Conservation (phyloP, 2,888 invertebrate genomes). For the Dicyrtoma fusca region DNA sequence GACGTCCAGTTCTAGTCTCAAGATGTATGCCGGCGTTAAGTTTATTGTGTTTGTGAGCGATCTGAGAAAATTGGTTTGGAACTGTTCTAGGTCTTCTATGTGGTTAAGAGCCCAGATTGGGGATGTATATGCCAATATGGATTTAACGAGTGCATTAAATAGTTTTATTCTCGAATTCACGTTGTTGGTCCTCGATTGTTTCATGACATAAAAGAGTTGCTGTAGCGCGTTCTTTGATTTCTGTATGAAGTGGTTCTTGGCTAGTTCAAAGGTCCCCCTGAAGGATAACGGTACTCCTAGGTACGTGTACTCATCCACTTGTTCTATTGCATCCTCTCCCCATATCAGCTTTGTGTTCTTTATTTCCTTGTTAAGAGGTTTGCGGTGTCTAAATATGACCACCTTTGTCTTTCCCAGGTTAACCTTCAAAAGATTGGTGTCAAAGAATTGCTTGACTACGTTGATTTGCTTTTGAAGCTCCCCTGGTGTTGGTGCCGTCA, state of each 20-base stretch:
- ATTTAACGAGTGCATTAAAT: background rate
- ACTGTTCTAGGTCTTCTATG: too few species aligned
- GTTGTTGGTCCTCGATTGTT: background rate
- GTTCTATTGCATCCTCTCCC: background rate
- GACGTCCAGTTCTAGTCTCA: too few species aligned
- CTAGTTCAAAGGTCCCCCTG: background rate
- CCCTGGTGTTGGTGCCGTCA: too few species aligned
- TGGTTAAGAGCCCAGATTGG: too few species aligned
- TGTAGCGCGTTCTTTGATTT: background rate
- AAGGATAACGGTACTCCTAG: background rate
- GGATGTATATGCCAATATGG: background rate
- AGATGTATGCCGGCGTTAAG: too few species aligned
- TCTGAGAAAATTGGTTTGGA: too few species aligned
- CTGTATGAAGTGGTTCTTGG: background rate
- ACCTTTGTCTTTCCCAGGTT: too few species aligned
- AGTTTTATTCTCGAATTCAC: background rate
- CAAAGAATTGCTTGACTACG: background rate
- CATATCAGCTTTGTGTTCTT: background rate
- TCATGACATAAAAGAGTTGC: background rate
- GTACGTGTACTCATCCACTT: conserved; percentile 4
- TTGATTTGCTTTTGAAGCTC: background rate
- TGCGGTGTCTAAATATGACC: background rate
- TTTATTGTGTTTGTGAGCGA: too few species aligned
- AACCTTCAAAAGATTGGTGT: background rate
- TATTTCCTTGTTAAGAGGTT: background rate